Percentiles rank a stretch among this genome's conserved stretches.
phyloP scores from a whole-genome alignment of 2,888 invertebrate species.

The Andrena marginata region DNA sequence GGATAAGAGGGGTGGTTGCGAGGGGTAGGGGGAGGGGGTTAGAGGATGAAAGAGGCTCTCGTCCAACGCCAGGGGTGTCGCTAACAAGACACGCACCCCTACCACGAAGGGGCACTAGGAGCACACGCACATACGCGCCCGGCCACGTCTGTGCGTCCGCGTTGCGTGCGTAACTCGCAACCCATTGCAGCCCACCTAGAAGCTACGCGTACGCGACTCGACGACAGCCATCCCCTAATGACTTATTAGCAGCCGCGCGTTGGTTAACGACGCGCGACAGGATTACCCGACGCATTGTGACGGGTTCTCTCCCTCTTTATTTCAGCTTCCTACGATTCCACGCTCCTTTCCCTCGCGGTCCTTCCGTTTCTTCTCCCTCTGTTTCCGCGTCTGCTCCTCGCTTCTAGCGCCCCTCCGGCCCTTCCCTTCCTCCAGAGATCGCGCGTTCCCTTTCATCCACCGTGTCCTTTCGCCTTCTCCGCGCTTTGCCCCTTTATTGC shows the following conservation, averaged over 20 bases:
- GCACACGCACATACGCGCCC: conserved; percentile 60
- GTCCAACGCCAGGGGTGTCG: conserved; percentile 84
- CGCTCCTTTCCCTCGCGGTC: conserved; percentile 29
- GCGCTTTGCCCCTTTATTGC: not conserved
- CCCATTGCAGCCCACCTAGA: conserved; percentile 52
- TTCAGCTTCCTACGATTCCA: conserved; percentile 2
- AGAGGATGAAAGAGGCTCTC: conserved; percentile 80
- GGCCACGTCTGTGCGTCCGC: conserved; percentile 32
- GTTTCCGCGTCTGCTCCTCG: conserved; percentile 26
- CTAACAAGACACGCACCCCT: conserved; percentile 84
- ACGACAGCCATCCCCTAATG: conserved; percentile 81
- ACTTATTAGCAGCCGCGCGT: conserved; percentile 82
- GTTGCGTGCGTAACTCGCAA: conserved; percentile 73
- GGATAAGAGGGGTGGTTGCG: conserved; percentile 42
- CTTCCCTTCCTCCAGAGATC: conserved; percentile 19
- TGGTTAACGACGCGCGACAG: conserved; percentile 80
- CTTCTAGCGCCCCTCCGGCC: conserved; percentile 1
- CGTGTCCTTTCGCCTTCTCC: conserved; percentile 25
- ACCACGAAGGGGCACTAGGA: conserved; percentile 78
- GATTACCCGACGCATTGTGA: conserved; percentile 71
- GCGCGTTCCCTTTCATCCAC: conserved; percentile 2
- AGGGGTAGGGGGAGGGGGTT: conserved; percentile 10
- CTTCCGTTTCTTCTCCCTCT: conserved; percentile 47
- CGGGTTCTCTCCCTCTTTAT: conserved; percentile 47
- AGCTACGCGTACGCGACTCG: conserved; percentile 63